phyloP scores from a whole-genome alignment of 2,113 vertebrate species.

The Pachypanchax playfairii region DNA sequence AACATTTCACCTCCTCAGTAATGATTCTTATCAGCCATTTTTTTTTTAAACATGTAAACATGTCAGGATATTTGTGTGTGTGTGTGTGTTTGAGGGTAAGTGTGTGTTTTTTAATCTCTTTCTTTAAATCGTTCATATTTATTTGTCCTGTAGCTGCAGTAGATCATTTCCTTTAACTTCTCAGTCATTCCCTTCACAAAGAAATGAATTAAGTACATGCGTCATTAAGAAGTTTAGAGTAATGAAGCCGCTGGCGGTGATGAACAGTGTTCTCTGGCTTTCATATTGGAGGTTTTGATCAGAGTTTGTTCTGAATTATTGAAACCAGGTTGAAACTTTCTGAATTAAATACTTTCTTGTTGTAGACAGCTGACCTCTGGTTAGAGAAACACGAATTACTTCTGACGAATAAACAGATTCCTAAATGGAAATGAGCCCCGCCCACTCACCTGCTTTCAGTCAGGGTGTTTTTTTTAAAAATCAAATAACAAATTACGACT shows the following conservation, averaged over 20 bases:
- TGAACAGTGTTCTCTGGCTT: slow-evolving; percentile 19
- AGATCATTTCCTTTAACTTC: neutral
- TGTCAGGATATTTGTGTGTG: neutral
- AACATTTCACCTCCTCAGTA: neutral
- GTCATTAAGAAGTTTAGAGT: too few relatives aligned
- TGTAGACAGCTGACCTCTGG: neutral
- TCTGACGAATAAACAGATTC: too few relatives aligned
- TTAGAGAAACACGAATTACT: too few relatives aligned
- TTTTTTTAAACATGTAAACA: neutral
- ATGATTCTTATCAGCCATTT: neutral
- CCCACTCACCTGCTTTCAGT: too few relatives aligned
- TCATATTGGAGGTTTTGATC: slow-evolving; percentile 14
- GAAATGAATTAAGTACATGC: too few relatives aligned
- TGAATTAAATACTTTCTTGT: too few relatives aligned
- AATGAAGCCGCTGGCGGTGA: neutral
- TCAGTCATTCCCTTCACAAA: too few relatives aligned
- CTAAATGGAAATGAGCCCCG: too few relatives aligned
- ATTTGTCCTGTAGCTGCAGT: neutral
- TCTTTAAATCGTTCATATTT: neutral
- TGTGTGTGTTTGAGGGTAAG: neutral
- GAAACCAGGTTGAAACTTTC: too few relatives aligned
- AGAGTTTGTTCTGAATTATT: too few relatives aligned
- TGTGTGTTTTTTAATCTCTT: neutral
- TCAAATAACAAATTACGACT: too few relatives aligned
- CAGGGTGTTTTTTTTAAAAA: too few relatives aligned